Evolutionary conservation across 2,797 vertebrate species (phyloP).

Genomic region (Dermochelys coriacea): DNA sequence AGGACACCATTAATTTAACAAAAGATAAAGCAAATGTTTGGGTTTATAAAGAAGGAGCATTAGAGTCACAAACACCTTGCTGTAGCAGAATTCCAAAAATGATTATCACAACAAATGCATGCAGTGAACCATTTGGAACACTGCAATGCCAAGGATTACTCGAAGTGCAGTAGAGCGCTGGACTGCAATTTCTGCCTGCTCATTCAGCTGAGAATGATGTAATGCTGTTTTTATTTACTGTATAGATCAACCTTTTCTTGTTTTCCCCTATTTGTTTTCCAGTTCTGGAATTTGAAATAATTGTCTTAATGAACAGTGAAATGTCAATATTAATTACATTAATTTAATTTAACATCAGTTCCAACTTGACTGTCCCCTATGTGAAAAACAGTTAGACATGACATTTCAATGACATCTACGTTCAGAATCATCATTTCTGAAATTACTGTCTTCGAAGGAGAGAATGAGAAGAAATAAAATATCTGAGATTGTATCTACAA

Average conservation of each 20-base stretch:
- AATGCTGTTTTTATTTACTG: background rate
- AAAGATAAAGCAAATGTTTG: conserved; percentile 15
- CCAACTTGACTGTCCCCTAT: background rate
- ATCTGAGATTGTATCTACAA: too few species aligned
- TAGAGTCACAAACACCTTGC: background rate
- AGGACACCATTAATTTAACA: conserved; percentile 9
- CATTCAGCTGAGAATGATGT: background rate
- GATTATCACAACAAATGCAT: background rate
- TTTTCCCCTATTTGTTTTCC: background rate
- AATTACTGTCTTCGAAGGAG: background rate
- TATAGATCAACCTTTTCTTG: accelerated
- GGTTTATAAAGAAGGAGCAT: conserved; percentile 10
- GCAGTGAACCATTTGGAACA: background rate
- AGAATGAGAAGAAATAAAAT: too few species aligned
- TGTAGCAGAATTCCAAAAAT: background rate
- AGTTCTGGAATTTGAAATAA: background rate
- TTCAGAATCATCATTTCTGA: background rate
- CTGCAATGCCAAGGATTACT: background rate
- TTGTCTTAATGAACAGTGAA: background rate
- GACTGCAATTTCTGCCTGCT: background rate
- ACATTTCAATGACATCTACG: background rate
- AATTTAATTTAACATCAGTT: background rate
- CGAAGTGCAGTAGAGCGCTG: background rate
- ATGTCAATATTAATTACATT: background rate
- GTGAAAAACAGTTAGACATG: background rate